Percentiles rank a stretch among this genome's conserved stretches.
Conservation (phyloP, 2,113 vertebrate species). For the Neopipo cinnamomea region DNA sequence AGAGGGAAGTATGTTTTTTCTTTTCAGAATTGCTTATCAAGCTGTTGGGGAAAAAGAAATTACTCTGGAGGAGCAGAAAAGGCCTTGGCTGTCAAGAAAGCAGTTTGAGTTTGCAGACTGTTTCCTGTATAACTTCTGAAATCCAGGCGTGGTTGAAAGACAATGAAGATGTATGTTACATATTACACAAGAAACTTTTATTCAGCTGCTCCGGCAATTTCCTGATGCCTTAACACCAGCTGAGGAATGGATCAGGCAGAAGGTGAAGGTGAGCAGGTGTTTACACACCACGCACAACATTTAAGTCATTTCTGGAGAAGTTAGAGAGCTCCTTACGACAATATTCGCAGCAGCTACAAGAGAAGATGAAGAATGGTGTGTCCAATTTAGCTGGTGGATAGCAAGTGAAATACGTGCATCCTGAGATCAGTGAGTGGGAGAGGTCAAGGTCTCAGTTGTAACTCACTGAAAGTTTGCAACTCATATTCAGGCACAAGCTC, state of each 20-base stretch:
- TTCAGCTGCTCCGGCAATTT: background rate
- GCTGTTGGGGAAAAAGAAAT: background rate
- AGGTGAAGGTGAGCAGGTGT: background rate
- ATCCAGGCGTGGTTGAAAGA: background rate
- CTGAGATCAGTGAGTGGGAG: background rate
- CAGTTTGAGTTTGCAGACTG: background rate
- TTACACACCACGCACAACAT: background rate
- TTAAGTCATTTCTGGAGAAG: background rate
- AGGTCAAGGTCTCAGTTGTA: background rate
- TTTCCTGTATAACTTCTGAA: background rate
- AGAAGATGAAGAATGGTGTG: background rate
- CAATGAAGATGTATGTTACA: background rate
- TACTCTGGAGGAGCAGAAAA: background rate
- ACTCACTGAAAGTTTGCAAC: background rate
- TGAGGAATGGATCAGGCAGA: background rate
- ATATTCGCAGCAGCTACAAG: background rate
- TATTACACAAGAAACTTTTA: background rate
- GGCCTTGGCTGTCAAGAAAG: background rate
- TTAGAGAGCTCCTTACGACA: background rate
- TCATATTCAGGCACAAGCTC: background rate
- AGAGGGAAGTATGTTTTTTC: background rate
- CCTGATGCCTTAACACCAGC: background rate
- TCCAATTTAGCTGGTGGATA: background rate
- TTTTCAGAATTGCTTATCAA: conserved; percentile 5
- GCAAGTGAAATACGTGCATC: background rate